These are phyloP conservation scores for Autographa gamma DNA, from an alignment of 2,888 invertebrate genomes.

Conservation along the genomic window DNA sequence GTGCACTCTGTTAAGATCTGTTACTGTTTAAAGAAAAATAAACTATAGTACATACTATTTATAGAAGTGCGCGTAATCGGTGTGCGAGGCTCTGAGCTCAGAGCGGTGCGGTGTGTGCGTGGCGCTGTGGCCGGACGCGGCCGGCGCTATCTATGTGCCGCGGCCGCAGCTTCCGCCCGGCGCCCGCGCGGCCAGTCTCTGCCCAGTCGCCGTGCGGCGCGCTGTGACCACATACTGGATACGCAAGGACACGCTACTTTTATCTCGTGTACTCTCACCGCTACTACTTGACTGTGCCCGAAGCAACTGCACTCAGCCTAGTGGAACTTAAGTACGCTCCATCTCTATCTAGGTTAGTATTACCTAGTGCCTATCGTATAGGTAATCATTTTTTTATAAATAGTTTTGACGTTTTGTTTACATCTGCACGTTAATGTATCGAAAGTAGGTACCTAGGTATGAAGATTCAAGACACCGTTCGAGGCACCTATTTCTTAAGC, in stretches of 20 bases:
- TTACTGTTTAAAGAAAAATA: too few relatives aligned
- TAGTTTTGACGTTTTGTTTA: slow-evolving; percentile 3
- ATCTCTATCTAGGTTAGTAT: background rate
- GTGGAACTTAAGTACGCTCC: background rate
- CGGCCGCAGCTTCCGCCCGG: background rate
- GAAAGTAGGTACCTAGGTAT: too few relatives aligned
- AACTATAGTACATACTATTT: slow-evolving; percentile 10
- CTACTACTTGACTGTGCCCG: too few relatives aligned
- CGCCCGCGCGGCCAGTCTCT: background rate
- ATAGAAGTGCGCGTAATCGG: slow-evolving; percentile 14
- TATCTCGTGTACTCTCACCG: too few relatives aligned
- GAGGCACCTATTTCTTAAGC: too few relatives aligned
- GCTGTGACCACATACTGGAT: too few relatives aligned
- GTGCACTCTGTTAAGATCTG: too few relatives aligned
- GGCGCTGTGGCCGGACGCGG: slow-evolving; percentile 12
- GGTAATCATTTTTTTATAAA: background rate
- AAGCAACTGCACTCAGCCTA: background rate
- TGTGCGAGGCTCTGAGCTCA: background rate
- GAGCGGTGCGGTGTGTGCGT: background rate
- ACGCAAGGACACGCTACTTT: too few relatives aligned
- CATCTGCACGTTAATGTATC: background rate
- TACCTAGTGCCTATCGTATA: background rate
- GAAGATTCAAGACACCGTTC: background rate
- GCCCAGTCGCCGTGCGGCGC: background rate
- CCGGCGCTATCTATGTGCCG: slow-evolving; percentile 23